These are phyloP conservation scores for Pituophis catenifer DNA, from an alignment of 2,113 vertebrate species.

Conservation along the genomic window DNA sequence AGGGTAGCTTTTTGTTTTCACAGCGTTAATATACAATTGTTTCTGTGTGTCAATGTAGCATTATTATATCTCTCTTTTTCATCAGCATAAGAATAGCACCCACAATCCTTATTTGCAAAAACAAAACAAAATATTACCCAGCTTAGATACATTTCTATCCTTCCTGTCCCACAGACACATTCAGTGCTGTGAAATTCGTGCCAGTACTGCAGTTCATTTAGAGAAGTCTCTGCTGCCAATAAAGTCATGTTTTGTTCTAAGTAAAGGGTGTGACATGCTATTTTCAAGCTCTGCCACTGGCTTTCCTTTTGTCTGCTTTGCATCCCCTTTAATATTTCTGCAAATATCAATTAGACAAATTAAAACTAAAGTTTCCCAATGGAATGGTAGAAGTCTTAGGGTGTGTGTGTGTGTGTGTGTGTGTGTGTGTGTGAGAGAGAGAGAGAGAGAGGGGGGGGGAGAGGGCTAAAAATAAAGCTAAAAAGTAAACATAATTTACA, in stretches of 20 bases:
- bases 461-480: background rate
- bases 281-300: slow-evolving; percentile 44
- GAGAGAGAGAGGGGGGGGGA: too few relatives aligned
- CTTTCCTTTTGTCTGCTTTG: slow-evolving; percentile 34
- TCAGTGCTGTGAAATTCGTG: background rate
- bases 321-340: slow-evolving; percentile 42
- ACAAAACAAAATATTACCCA: background rate
- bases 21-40: accelerated
- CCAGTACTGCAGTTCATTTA: background rate
- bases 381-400: background rate
- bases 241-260: slow-evolving; percentile 20
- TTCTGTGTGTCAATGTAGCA: background rate
- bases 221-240: background rate
- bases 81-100: background rate
- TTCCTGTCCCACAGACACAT: background rate
- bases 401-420: background rate
- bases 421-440: too few relatives aligned
- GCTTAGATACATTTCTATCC: background rate
- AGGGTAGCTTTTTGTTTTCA: background rate
- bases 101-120: background rate
- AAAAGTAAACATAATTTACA: background rate
- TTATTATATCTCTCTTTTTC: background rate
- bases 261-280: slow-evolving; percentile 36
- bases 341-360: slow-evolving; percentile 40
- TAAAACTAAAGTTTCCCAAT: slow-evolving; percentile 32